phyloP scores from a whole-genome alignment of 92 coral and sea anemone species.

The Paragorgia papillata region DNA sequence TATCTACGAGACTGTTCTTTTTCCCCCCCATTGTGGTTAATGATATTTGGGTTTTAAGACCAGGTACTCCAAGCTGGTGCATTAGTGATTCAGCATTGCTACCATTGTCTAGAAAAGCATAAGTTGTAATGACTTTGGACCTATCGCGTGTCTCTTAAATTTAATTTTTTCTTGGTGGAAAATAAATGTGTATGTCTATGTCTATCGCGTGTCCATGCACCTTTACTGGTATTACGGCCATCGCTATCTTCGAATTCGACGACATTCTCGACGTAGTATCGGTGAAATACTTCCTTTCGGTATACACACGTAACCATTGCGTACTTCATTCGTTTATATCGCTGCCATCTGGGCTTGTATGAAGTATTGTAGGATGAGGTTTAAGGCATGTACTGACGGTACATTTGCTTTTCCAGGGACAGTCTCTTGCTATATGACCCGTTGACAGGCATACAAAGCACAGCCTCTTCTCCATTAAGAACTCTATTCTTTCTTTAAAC shows the following conservation, averaged over 20 bases:
- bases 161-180: too few relatives aligned
- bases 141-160: too few relatives aligned
- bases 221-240: too few relatives aligned
- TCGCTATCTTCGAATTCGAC: too few relatives aligned
- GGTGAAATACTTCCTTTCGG: too few relatives aligned
- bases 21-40: too few relatives aligned
- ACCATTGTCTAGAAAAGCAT: conserved; percentile 43
- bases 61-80: conserved; percentile 41
- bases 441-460: conserved; percentile 51
- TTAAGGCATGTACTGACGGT: conserved; percentile 18
- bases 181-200: too few relatives aligned
- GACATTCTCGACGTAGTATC: too few relatives aligned
- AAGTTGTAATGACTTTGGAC: conserved; percentile 12
- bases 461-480: conserved; percentile 31
- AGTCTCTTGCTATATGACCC: conserved; percentile 25
- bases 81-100: conserved; percentile 30
- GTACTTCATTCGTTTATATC: background rate
- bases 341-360: conserved; percentile 15
- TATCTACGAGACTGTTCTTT: conserved; percentile 17
- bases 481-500: conserved; percentile 43
- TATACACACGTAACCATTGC: too few relatives aligned
- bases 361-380: conserved; percentile 47
- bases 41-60: conserved; percentile 31
- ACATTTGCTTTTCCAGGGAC: conserved; percentile 35
- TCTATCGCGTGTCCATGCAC: too few relatives aligned